Evolutionary conservation across 1,140 invertebrate species (phyloP).

Genomic region (Pseudobourletiella spinata): DNA sequence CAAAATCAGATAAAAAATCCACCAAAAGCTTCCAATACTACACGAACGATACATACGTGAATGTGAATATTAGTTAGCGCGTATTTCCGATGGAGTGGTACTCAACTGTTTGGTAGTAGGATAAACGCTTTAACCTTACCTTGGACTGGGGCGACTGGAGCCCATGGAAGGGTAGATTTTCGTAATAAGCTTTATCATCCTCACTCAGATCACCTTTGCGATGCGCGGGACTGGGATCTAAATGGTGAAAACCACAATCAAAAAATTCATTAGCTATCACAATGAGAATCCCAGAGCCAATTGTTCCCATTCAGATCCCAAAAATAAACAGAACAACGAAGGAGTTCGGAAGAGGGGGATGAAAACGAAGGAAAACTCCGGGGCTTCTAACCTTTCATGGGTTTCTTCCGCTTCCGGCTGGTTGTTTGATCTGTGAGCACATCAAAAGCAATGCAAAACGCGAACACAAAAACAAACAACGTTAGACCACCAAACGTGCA

Average conservation of each 20-base stretch:
- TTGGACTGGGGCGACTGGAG: slow-evolving; percentile 81
- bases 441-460: slow-evolving; percentile 15
- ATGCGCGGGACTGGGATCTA: slow-evolving; percentile 36
- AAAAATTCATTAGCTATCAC: background rate
- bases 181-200: slow-evolving; percentile 65
- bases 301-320: background rate
- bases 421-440: slow-evolving; percentile 37
- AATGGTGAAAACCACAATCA: background rate
- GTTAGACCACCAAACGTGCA: no score
- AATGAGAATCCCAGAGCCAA: background rate
- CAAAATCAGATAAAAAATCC: no score
- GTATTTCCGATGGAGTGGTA: no score
- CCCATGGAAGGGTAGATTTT: slow-evolving; percentile 87
- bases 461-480: slow-evolving; percentile 6
- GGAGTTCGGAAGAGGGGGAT: background rate
- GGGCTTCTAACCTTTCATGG: slow-evolving; percentile 53
- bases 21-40: background rate
- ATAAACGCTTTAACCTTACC: no score
- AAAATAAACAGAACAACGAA: background rate
- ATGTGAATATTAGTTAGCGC: no score
- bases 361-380: background rate
- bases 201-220: slow-evolving; percentile 38
- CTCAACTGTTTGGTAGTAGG: no score
- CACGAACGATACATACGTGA: no score
- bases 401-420: slow-evolving; percentile 65